phyloP scores from a whole-genome alignment of 2,888 invertebrate species.

The Papilio elwesi region DNA sequence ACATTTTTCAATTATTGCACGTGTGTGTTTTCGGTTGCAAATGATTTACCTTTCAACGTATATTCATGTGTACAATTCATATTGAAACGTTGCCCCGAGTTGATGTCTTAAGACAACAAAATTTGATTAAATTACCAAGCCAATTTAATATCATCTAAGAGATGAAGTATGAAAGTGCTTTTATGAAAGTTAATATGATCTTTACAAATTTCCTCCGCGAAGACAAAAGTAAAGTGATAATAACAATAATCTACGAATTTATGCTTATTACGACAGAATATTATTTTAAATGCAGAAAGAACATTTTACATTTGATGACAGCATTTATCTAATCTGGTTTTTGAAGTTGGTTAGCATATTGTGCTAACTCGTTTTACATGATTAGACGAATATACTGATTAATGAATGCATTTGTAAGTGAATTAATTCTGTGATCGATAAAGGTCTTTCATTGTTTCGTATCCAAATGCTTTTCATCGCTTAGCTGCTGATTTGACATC shows the following conservation, averaged over 20 bases:
- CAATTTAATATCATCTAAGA: constrained; percentile 15
- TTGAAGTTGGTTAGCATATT: too few species aligned
- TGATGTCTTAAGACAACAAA: not conserved
- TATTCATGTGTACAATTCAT: not conserved
- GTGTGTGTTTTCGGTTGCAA: not conserved
- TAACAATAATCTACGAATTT: constrained; percentile 19
- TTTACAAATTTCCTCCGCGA: not conserved
- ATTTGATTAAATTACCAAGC: not conserved
- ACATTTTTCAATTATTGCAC: not conserved
- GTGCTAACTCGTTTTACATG: too few species aligned
- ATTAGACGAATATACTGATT: too few species aligned
- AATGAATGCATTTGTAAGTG: too few species aligned
- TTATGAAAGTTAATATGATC: constrained; percentile 18
- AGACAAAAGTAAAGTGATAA: not conserved
- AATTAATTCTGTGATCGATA: too few species aligned
- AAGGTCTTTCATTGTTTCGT: too few species aligned
- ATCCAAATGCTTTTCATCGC: too few species aligned
- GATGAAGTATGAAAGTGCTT: constrained; percentile 7
- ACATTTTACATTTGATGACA: not conserved
- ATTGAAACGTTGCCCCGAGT: constrained; percentile 16
- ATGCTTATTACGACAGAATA: not conserved
- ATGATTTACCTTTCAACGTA: not conserved
- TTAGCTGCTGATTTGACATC: too few species aligned
- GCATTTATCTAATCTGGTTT: too few species aligned
- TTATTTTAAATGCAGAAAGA: not conserved